A percentile compares a stretch with the other conserved stretches of the same genome.
Conservation (phyloP, 2,888 invertebrate genomes). For the Steromphala cineraria region DNA sequence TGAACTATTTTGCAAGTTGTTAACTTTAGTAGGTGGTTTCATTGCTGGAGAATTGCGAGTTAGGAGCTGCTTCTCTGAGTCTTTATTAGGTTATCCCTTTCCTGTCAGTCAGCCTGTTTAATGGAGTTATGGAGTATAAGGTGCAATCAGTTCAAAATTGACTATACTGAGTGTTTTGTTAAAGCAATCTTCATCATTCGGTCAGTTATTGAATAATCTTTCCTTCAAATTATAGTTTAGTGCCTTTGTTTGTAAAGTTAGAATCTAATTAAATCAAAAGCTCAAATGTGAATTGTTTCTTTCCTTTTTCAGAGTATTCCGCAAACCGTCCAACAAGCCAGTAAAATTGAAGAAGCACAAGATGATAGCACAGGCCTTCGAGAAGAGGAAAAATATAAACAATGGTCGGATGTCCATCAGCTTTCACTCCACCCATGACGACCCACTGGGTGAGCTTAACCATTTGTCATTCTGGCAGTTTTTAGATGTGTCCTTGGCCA, state of each 20-base stretch:
- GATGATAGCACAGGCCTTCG: constrained; percentile 92
- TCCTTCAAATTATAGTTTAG: neutral
- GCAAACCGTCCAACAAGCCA: constrained; percentile 71
- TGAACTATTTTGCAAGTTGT: neutral
- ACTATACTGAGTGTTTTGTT: no score
- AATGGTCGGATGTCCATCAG: constrained; percentile 91
- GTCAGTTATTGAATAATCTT: no score
- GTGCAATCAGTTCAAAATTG: no score
- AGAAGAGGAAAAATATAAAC: constrained; percentile 87
- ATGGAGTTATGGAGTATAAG: no score
- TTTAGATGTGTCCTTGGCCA: no score
- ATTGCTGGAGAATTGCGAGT: no score
- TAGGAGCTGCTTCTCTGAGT: no score
- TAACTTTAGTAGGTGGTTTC: no score
- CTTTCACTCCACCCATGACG: constrained; percentile 89
- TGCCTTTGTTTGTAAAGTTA: neutral
- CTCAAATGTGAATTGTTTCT: neutral
- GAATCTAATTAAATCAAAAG: neutral
- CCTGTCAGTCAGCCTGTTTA: neutral
- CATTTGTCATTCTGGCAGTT: no score
- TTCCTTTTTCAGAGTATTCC: constrained; percentile 58
- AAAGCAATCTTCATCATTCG: no score
- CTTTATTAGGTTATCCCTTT: no score
- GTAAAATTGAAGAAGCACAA: constrained; percentile 86
- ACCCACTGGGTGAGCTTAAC: constrained; percentile 83